These are phyloP conservation scores for Turdus rufiventris DNA, from an alignment of 2,113 vertebrate species.

Conservation along the genomic window DNA sequence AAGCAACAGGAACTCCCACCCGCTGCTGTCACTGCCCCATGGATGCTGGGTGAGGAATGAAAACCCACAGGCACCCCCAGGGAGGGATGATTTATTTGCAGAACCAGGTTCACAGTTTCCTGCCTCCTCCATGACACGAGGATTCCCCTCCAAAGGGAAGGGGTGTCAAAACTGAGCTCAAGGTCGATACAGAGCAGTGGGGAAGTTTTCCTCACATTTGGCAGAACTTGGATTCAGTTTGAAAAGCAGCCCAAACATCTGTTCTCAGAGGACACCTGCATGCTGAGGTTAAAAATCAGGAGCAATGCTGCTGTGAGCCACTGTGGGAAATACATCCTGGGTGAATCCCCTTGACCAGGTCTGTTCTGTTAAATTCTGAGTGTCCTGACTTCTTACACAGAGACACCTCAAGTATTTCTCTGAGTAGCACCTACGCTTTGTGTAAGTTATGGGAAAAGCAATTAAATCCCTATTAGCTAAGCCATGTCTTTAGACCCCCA, in stretches of 20 bases:
- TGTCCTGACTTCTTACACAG: neutral
- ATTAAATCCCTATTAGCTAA: neutral
- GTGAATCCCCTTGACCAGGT: neutral
- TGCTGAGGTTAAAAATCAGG: neutral
- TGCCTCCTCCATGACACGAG: accelerated
- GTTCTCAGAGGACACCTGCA: neutral
- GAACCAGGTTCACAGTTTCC: neutral
- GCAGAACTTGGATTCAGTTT: neutral
- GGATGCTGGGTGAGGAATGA: neutral
- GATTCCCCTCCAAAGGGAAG: neutral
- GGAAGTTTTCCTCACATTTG: neutral
- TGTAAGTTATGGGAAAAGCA: neutral
- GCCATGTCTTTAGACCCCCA: neutral
- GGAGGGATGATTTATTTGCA: neutral
- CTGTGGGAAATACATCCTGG: neutral
- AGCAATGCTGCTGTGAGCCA: neutral
- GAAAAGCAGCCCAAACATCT: neutral
- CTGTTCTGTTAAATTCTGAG: neutral
- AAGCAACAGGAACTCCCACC: neutral
- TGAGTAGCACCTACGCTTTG: neutral
- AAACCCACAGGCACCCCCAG: neutral
- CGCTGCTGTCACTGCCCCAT: neutral
- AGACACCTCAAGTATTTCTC: neutral
- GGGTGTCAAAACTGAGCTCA: neutral
- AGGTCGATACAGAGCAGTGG: neutral